Conservation (phyloP, 2,888 invertebrate species). For the Aricia artaxerxes region DNA sequence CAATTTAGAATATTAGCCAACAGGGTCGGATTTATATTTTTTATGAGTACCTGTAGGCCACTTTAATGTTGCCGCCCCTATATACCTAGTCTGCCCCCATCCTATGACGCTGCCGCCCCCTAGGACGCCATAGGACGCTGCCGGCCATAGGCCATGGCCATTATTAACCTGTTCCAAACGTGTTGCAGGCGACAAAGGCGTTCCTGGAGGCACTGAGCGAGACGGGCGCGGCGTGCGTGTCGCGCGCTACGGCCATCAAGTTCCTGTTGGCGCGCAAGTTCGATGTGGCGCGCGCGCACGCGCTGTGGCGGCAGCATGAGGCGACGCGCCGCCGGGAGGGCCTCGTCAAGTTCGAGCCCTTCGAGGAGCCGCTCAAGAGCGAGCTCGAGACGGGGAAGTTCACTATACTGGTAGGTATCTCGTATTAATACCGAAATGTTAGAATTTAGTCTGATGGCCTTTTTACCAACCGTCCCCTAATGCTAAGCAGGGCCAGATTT, state of each 20-base stretch:
- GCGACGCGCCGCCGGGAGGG: conserved; percentile 93
- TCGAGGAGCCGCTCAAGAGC: conserved; percentile 89
- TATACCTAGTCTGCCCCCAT: too few relatives aligned
- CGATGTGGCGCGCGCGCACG: conserved; percentile 93
- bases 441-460: too few relatives aligned
- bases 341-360: conserved; percentile 90
- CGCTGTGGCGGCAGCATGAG: conserved; percentile 96
- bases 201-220: conserved; percentile 89
- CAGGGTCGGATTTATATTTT: too few relatives aligned
- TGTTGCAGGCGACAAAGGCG: conserved; percentile 87
- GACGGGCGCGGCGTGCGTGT: conserved; percentile 77
- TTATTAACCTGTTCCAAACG: not conserved
- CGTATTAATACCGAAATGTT: too few relatives aligned
- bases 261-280: conserved; percentile 97
- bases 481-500: too few relatives aligned
- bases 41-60: too few relatives aligned
- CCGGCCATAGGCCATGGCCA: not conserved
- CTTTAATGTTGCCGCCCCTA: too few relatives aligned
- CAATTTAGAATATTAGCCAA: too few relatives aligned
- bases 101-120: too few relatives aligned
- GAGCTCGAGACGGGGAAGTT: conserved; percentile 97
- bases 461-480: too few relatives aligned
- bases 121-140: too few relatives aligned
- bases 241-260: conserved; percentile 94
- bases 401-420: conserved; percentile 86